Percentiles rank a stretch among this genome's conserved stretches.
Conservation (phyloP, 2,113 vertebrate genomes). For the Sminthopsis crassicaudata region DNA sequence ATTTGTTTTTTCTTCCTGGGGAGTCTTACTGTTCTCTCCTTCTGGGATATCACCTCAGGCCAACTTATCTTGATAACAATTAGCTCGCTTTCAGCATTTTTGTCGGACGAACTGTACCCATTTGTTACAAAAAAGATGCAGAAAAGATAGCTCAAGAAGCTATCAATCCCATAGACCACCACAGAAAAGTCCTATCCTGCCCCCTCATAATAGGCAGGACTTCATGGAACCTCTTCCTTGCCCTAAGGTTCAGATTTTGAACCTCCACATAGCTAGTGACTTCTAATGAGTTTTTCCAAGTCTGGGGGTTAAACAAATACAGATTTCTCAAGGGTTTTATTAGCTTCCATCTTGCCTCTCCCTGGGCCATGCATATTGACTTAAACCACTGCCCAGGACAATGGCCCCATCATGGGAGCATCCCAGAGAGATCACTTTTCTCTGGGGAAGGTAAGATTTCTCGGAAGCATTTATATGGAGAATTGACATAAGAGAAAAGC, state of each 20-base stretch:
- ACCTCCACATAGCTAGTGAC: background rate
- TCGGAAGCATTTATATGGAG: background rate
- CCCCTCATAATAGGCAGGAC: background rate
- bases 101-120: background rate
- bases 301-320: background rate
- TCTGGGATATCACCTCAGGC: background rate
- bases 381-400: background rate
- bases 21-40: background rate
- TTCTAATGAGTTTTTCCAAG: too few species aligned
- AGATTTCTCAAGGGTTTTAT: background rate
- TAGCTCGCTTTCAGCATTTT: background rate
- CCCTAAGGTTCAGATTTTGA: background rate
- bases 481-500: too few species aligned
- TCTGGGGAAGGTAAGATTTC: background rate
- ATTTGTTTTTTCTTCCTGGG: background rate
- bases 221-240: background rate
- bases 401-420: background rate
- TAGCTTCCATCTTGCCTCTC: too few species aligned
- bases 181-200: background rate
- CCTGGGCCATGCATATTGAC: too few species aligned
- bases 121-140: background rate
- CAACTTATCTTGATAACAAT: background rate
- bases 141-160: background rate
- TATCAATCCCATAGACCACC: background rate
- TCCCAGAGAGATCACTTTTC: background rate